phyloP scores from a whole-genome alignment of 1,140 invertebrate species.

The Marisa cornuarietis region DNA sequence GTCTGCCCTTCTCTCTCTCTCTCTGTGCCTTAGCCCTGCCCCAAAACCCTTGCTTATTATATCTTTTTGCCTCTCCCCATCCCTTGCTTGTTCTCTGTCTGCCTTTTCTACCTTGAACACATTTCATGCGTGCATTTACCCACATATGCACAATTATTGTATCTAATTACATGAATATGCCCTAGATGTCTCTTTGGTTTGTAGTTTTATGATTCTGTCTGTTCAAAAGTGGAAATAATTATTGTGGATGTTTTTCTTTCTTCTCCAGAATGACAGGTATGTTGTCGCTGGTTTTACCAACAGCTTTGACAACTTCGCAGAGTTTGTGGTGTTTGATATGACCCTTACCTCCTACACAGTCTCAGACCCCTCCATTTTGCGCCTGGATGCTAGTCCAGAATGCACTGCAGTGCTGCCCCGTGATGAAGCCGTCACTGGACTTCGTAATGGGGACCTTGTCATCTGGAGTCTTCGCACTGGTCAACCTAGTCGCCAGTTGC shows the following conservation, averaged over 20 bases:
- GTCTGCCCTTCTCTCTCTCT: too few species aligned
- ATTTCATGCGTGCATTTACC: too few species aligned
- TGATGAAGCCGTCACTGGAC: constrained; percentile 65
- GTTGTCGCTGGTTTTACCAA: constrained; percentile 63
- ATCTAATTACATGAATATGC: too few species aligned
- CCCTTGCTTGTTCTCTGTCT: too few species aligned
- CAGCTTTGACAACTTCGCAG: constrained; percentile 61
- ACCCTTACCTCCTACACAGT: constrained; percentile 53
- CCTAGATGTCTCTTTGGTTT: too few species aligned
- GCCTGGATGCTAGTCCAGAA: constrained; percentile 61
- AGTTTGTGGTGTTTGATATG: constrained; percentile 65
- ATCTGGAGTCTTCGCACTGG: constrained; percentile 63
- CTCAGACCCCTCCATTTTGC: constrained; percentile 55
- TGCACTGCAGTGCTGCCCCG: constrained; percentile 61
- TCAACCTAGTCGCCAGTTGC: constrained; percentile 56
- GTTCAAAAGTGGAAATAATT: too few species aligned
- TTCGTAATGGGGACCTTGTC: constrained; percentile 62
- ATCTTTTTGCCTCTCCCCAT: too few species aligned
- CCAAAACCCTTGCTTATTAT: too few species aligned
- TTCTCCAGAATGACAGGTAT: constrained; percentile 54
- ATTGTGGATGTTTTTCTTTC: neutral
- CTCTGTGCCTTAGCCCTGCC: too few species aligned
- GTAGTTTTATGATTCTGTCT: too few species aligned
- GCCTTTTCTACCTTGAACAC: too few species aligned
- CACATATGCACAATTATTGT: too few species aligned